phyloP scores from a whole-genome alignment of 2,888 invertebrate species.

The Eumacrocentrus americanus region DNA sequence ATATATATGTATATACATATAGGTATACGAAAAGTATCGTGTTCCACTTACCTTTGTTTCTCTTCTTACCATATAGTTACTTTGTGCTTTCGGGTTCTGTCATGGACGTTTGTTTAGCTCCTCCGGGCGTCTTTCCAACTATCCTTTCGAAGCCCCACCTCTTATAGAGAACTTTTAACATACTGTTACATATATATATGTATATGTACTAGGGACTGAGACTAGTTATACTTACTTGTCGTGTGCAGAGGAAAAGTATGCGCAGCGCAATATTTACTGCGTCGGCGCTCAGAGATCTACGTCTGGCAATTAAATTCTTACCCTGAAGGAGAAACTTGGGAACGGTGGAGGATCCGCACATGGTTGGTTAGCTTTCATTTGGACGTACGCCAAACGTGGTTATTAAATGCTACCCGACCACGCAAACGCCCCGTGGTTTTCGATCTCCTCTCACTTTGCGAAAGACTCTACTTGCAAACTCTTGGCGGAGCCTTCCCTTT shows the following conservation, averaged over 20 bases:
- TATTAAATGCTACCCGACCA: conserved; percentile 37
- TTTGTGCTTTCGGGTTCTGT: background rate
- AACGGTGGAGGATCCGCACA: conserved; percentile 12
- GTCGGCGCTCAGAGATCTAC: background rate
- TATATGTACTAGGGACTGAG: background rate
- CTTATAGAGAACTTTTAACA: too few relatives aligned
- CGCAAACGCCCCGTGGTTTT: conserved; percentile 27
- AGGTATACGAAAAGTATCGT: conserved; percentile 32
- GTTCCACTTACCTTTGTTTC: conserved; percentile 37
- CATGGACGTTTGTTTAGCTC: background rate
- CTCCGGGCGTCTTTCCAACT: conserved; percentile 9
- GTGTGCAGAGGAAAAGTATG: conserved; percentile 4
- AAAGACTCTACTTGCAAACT: conserved; percentile 8
- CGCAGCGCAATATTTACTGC: conserved; percentile 11
- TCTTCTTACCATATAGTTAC: conserved; percentile 28
- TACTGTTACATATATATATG: background rate
- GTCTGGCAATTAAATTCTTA: conserved; percentile 26
- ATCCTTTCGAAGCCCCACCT: too few relatives aligned
- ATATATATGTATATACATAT: background rate
- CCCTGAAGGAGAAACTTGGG: background rate
- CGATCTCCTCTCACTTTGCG: conserved; percentile 13
- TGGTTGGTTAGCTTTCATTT: conserved; percentile 32
- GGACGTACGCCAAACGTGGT: conserved; percentile 30
- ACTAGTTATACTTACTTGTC: background rate
- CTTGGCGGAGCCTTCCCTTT: conserved; percentile 13